A percentile compares a stretch with the other conserved stretches of the same genome.
Conservation (phyloP, 2,797 vertebrate species). For the Steatocranus sp. region DNA sequence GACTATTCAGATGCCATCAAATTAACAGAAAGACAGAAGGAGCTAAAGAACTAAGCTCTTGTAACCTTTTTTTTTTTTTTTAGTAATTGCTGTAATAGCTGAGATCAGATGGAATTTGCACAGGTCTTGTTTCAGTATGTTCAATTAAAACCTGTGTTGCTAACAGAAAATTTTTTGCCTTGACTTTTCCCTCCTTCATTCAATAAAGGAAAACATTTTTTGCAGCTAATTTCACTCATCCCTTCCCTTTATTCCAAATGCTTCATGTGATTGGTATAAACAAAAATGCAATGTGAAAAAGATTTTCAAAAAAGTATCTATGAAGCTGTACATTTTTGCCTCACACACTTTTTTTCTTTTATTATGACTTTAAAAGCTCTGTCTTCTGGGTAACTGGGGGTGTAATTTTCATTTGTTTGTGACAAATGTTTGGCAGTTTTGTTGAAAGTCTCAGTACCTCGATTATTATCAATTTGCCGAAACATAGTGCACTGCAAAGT, state of each 20-base stretch:
- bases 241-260: neutral
- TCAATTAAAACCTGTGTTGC: neutral
- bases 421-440: neutral
- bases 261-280: neutral
- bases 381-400: neutral
- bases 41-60: neutral
- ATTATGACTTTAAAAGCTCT: neutral
- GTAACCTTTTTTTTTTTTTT: neutral
- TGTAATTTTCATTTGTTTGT: neutral
- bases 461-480: slow-evolving; percentile 12
- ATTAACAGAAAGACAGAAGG: neutral
- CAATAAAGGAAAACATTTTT: neutral
- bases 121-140: neutral
- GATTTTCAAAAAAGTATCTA: neutral
- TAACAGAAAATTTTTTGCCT: neutral
- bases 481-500: neutral
- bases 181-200: neutral
- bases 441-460: neutral
- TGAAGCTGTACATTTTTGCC: neutral
- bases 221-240: neutral
- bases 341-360: neutral
- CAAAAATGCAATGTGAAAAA: neutral
- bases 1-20: neutral
- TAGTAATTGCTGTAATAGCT: neutral
- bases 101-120: neutral